These are phyloP conservation scores for Argyra leucocephala DNA, from an alignment of 2,888 invertebrate genomes.

Conservation along the genomic window DNA sequence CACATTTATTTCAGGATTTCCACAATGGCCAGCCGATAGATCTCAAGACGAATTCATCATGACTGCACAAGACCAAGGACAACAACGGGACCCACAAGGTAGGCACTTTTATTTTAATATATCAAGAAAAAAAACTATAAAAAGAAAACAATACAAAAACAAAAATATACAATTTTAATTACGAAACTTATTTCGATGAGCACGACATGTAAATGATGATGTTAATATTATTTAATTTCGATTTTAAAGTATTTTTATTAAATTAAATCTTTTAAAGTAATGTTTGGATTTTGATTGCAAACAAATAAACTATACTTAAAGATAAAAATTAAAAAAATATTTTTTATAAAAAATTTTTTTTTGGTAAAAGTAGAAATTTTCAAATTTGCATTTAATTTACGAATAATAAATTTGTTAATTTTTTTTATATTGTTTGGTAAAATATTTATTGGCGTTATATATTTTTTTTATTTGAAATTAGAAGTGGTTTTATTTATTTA, in stretches of 20 bases:
- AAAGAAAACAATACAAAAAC: conserved; percentile 11
- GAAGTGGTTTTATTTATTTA: no score
- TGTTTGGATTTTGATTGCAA: conserved; percentile 3
- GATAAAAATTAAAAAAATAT: no score
- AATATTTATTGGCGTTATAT: neutral
- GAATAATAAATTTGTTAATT: no score
- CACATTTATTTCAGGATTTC: conserved; percentile 58
- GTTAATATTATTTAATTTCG: no score
- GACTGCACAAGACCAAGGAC: conserved; percentile 67
- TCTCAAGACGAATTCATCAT: conserved; percentile 79
- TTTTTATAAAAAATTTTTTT: no score
- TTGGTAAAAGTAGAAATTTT: no score
- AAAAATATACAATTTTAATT: conserved; percentile 10
- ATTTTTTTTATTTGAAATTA: neutral
- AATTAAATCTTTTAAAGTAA: no score
- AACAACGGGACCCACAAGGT: conserved; percentile 84
- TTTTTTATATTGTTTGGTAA: no score
- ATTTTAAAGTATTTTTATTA: no score
- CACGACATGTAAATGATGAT: conserved; percentile 18
- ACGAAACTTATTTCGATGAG: conserved; percentile 13
- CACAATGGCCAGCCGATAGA: conserved; percentile 74
- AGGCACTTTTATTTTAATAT: conserved; percentile 44
- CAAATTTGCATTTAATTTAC: no score
- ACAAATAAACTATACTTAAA: neutral
- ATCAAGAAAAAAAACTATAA: conserved; percentile 10